Base-by-base conservation (phyloP, 2,888 invertebrate genomes). In the Cryptus viduatorius region DNA sequence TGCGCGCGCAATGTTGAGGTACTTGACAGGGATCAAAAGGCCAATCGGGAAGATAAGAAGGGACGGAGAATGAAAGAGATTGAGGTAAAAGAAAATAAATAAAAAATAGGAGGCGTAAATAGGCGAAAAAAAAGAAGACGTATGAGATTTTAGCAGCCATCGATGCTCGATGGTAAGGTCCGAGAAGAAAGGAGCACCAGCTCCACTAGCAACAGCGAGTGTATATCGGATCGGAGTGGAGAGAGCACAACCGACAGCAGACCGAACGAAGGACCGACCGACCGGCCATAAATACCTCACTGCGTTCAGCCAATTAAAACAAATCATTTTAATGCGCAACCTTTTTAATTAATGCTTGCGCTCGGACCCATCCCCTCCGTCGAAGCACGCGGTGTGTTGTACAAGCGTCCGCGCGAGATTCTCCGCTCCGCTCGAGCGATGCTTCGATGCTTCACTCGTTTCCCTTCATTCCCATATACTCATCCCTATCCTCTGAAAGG, bases 261-360 rank as follows among this genome's bases (percentile, higher is more conserved):
- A 77, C 83, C 89, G 89, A 90, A 87, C 91, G 89, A 91, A 90
- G 90, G 90, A 90, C 90, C 90, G 82, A 72, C 85, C 87, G 91
- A 90, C 90, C 89, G 90, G 92, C 92, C 93, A 92, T 93, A 93
- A 93, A 93, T 93, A 93, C 93, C 92, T 93, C 93, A 92, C 90
- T 91, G 91, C 92, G 92, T 92, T 93, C 92, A 92, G 91, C 93
- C 93, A 93, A 93, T 93, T 93, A 93, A 93, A 93, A 93, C 93
- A 93, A 93, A 93, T 93, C 93, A 93, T 93, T 93, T 93, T 93
- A 93, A 93, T 93, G 93, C 93, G 92, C 93, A 93, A 93, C 93
- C 93, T 93, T 93, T 93, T 93, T 93, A 93, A 93, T 93, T 93
- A 93, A 93, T 93, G 93, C 92, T 89, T 92, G 91, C 90, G 92